These are phyloP conservation scores for Cliona cf. orientalis DNA, from an alignment of 37 sponge, comb jelly and placozoan species.

Conservation along the genomic window DNA sequence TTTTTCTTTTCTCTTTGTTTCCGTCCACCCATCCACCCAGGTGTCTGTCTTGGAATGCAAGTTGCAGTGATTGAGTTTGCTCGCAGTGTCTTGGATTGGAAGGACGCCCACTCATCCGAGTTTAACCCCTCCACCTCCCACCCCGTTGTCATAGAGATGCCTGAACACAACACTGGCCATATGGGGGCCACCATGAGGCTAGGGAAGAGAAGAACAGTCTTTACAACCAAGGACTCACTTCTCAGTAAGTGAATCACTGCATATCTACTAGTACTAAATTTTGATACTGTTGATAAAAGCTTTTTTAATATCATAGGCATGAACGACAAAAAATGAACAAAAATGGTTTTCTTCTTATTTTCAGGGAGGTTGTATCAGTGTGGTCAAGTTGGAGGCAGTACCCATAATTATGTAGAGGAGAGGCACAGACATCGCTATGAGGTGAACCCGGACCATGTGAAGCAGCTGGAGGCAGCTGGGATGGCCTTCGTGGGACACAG, in stretches of 20 bases:
- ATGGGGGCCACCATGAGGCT: constrained; percentile 98
- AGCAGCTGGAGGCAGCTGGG: constrained; percentile 69
- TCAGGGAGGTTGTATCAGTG: too few relatives aligned
- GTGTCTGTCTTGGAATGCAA: constrained; percentile 97
- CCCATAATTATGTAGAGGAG: too few relatives aligned
- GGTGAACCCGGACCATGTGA: constrained; percentile 75
- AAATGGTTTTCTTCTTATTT: too few relatives aligned
- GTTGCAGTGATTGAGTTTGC: constrained; percentile 95
- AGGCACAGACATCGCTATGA: constrained; percentile 96
- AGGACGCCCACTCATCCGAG: constrained; percentile 88
- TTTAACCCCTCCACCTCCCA: constrained; percentile 70
- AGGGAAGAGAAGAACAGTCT: constrained; percentile 86
- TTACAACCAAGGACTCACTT: constrained; percentile 63
- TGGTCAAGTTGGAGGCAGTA: too few relatives aligned
- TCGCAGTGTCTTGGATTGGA: constrained; percentile 83
- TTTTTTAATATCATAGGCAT: too few relatives aligned
- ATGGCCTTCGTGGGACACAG: constrained; percentile 91
- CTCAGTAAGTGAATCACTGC: constrained; percentile 54
- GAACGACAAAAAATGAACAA: too few relatives aligned
- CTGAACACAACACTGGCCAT: constrained; percentile 93
- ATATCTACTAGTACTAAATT: background rate
- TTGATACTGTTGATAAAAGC: too few relatives aligned
- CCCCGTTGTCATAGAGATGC: constrained; percentile 96
- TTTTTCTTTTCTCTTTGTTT: too few relatives aligned
- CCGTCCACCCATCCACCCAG: constrained; percentile 45